These are phyloP conservation scores for Malurus leucopterus DNA, from an alignment of 2,797 vertebrate species.

Conservation along the genomic window DNA sequence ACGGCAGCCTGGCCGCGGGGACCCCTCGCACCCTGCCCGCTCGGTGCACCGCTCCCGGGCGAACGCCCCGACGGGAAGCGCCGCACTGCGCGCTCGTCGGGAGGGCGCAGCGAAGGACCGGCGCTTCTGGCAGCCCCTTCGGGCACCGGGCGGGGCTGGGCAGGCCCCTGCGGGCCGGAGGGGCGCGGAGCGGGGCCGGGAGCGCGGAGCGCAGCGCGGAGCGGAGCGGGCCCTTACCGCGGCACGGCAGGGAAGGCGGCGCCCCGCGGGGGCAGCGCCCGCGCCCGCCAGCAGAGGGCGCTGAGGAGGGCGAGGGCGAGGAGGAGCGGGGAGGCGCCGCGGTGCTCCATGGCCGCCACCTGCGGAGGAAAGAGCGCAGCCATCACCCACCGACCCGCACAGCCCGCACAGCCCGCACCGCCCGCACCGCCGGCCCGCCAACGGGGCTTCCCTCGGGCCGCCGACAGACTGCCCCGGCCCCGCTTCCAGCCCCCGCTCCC, in stretches of 20 bases:
- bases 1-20: background rate
- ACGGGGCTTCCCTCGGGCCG: background rate
- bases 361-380: slow-evolving; percentile 37
- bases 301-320: slow-evolving; percentile 81
- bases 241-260: slow-evolving; percentile 23
- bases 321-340: slow-evolving; percentile 82
- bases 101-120: accelerated
- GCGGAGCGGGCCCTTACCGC: slow-evolving; percentile 16
- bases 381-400: background rate
- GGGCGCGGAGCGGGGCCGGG: too few species aligned
- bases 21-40: too few species aligned
- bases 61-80: background rate
- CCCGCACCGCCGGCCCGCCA: background rate
- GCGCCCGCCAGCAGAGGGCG: slow-evolving; percentile 79
- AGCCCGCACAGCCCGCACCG: background rate
- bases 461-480: too few species aligned
- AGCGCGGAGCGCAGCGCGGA: too few species aligned
- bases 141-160: background rate
- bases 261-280: slow-evolving; percentile 77
- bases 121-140: background rate
- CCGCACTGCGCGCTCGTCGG: accelerated
- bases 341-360: slow-evolving; percentile 81
- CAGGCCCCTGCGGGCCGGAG: background rate
- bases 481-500: background rate
- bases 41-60: too few species aligned